Percentiles rank a stretch among this genome's conserved stretches.
phyloP scores from a whole-genome alignment of 2,888 invertebrate species.

The Lasioglossum vierecki region DNA sequence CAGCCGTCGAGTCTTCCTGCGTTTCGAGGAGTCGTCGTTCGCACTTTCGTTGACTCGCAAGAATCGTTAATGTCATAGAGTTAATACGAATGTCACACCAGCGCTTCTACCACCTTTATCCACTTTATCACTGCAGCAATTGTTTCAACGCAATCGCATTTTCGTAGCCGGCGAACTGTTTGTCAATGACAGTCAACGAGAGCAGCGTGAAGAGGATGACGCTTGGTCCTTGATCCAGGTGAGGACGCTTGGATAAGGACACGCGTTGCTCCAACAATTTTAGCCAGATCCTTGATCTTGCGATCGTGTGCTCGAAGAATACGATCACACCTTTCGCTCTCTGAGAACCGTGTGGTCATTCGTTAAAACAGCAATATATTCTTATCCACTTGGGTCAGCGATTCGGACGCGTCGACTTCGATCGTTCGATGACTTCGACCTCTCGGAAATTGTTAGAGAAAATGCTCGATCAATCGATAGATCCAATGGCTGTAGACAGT shows the following conservation, averaged over 20 bases:
- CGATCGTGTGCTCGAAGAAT: background rate
- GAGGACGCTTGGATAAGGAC: background rate
- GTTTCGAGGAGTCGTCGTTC: background rate
- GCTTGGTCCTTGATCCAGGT: background rate
- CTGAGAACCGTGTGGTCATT: background rate
- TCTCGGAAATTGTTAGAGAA: background rate
- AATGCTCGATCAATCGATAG: too few species aligned
- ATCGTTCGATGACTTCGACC: too few species aligned
- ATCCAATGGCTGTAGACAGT: background rate
- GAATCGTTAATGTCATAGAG: constrained; percentile 13
- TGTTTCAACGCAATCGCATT: constrained; percentile 3
- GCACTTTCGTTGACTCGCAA: constrained; percentile 20
- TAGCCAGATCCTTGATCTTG: background rate
- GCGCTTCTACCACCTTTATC: background rate
- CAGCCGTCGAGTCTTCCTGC: background rate
- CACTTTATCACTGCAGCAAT: background rate
- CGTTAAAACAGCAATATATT: background rate
- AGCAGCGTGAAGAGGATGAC: background rate
- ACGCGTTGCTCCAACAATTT: background rate
- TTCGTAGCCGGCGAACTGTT: background rate
- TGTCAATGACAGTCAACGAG: background rate
- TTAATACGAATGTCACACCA: background rate
- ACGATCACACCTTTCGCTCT: background rate
- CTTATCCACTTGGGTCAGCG: background rate
- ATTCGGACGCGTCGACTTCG: too few species aligned